Evolutionary conservation across 2,888 invertebrate species (phyloP).

Genomic region (Baccha elongata): DNA sequence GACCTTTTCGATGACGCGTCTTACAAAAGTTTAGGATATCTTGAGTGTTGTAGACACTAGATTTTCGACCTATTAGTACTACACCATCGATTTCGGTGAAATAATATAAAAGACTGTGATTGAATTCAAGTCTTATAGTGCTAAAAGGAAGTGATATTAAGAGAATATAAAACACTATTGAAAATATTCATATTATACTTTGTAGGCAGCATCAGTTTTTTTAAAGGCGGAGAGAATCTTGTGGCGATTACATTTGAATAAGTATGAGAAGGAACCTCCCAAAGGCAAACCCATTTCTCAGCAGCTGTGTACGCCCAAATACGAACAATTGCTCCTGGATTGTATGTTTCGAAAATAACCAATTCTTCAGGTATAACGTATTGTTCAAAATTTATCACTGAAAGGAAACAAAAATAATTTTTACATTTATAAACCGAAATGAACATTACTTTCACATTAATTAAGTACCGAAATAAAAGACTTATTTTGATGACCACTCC

Average conservation of each 20-base stretch:
- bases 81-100: conserved; percentile 95
- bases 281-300: conserved; percentile 88
- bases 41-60: conserved; percentile 76
- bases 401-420: conserved; percentile 49
- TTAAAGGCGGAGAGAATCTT: conserved; percentile 90
- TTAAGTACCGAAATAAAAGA: not conserved
- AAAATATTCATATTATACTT: conserved; percentile 82
- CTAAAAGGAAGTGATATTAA: conserved; percentile 85
- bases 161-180: conserved; percentile 40
- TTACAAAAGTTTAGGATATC: conserved; percentile 76
- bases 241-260: conserved; percentile 85
- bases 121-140: conserved; percentile 92
- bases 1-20: conserved; percentile 76
- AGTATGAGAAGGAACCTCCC: conserved; percentile 85
- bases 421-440: not conserved
- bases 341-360: conserved; percentile 92
- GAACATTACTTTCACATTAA: no score
- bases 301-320: conserved; percentile 87
- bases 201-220: conserved; percentile 84
- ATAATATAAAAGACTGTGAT: conserved; percentile 90
- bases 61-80: conserved; percentile 87
- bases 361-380: conserved; percentile 83
- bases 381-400: conserved; percentile 81
- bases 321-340: conserved; percentile 91
- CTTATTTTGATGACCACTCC: no score